Evolutionary conservation across 2,797 vertebrate genomes (phyloP).

Genomic region (Babyrousa celebensis): DNA sequence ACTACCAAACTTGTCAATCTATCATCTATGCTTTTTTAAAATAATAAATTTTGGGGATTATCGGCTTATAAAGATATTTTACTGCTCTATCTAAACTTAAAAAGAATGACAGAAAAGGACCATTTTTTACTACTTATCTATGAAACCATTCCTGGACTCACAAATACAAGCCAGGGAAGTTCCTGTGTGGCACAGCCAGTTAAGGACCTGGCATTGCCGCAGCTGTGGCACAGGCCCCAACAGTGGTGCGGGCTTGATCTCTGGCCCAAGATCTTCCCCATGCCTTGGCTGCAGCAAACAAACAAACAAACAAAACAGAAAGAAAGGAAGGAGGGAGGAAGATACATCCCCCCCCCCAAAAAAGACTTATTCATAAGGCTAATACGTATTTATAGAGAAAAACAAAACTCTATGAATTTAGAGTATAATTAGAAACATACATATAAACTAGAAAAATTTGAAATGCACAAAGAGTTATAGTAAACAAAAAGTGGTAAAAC

Average conservation of each 20-base stretch:
- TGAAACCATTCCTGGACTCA: conserved; percentile 23
- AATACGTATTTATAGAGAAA: conserved; percentile 36
- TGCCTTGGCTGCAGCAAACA: background rate
- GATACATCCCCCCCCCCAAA: background rate
- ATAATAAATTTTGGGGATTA: conserved; percentile 30
- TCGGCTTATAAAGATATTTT: conserved; percentile 30
- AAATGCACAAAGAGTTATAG: conserved; percentile 56
- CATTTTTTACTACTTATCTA: conserved; percentile 36
- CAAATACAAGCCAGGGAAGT: background rate
- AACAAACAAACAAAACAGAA: background rate
- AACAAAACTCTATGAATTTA: conserved; percentile 49
- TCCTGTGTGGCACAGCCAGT: no score
- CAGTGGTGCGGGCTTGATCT: no score
- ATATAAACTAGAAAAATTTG: conserved; percentile 30
- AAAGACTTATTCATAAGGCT: background rate
- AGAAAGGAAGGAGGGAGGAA: background rate
- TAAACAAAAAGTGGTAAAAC: conserved; percentile 52
- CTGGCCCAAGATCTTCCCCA: no score
- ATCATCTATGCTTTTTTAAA: background rate
- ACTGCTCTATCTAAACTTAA: background rate
- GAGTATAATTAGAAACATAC: background rate
- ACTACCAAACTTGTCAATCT: background rate
- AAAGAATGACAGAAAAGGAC: conserved; percentile 13
- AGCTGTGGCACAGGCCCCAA: no score
- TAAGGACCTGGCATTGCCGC: no score